These are phyloP conservation scores for Scaptomyza flava DNA, from an alignment of 2,888 invertebrate genomes.

Conservation along the genomic window DNA sequence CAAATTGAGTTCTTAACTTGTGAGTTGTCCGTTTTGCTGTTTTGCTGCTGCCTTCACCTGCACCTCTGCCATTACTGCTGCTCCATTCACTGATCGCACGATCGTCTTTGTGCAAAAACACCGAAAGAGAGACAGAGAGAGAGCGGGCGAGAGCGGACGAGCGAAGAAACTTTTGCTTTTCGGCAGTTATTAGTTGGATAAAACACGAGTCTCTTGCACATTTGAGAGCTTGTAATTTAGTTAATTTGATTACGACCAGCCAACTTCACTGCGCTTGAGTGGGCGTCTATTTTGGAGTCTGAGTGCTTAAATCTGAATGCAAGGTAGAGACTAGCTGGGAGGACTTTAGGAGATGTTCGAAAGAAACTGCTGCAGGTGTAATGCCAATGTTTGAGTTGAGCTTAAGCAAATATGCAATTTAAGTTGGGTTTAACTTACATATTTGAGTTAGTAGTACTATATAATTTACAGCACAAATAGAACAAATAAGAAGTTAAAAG, in stretches of 20 bases:
- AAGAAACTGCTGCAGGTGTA: slow-evolving; percentile 55
- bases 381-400: slow-evolving; percentile 15
- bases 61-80: neutral
- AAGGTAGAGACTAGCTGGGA: neutral
- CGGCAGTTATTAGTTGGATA: slow-evolving; percentile 74
- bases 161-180: slow-evolving; percentile 50
- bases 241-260: slow-evolving; percentile 76
- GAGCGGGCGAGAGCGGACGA: neutral
- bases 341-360: neutral
- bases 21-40: slow-evolving; percentile 7
- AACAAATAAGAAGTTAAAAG: neutral
- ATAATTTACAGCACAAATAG: neutral
- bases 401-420: slow-evolving; percentile 49
- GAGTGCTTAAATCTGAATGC: slow-evolving; percentile 13
- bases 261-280: slow-evolving; percentile 18
- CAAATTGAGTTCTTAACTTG: slow-evolving; percentile 76
- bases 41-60: slow-evolving; percentile 13
- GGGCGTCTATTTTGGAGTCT: slow-evolving; percentile 31
- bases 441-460: slow-evolving; percentile 19
- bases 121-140: too few relatives aligned
- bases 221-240: slow-evolving; percentile 80
- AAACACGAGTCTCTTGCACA: slow-evolving; percentile 81
- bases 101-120: slow-evolving; percentile 5
- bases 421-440: slow-evolving; percentile 33
- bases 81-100: slow-evolving; percentile 56